Percentiles rank a stretch among this genome's conserved stretches.
Conservation (phyloP, 64 coral and sea anemone species). For the Orbicella faveolata region DNA sequence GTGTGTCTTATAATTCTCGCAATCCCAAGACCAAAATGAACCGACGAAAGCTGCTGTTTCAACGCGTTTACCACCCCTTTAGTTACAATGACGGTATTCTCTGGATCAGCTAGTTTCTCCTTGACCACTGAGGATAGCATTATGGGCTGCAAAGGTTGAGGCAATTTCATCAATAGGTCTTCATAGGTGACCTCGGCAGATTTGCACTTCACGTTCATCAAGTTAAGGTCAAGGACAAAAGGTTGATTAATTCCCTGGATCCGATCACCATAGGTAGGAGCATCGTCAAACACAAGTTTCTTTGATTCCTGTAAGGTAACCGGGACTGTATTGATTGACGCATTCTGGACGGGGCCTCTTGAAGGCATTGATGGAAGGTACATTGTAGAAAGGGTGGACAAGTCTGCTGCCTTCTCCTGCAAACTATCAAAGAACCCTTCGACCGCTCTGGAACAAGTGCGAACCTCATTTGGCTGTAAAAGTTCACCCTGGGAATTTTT, state of each 20-base stretch:
- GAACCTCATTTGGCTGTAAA: slow-evolving; percentile 31
- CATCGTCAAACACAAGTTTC: slow-evolving; percentile 47
- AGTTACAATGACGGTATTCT: background rate
- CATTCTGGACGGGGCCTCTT: background rate
- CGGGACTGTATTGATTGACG: background rate
- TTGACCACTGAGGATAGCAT: slow-evolving; percentile 45
- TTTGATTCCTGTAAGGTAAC: slow-evolving; percentile 26
- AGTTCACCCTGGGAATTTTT: background rate
- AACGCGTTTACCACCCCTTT: background rate
- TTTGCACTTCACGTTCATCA: background rate
- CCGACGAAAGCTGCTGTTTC: background rate
- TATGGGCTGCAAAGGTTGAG: slow-evolving; percentile 22
- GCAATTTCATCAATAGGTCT: slow-evolving; percentile 36
- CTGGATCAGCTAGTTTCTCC: slow-evolving; percentile 7
- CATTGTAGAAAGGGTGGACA: background rate
- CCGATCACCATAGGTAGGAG: slow-evolving; percentile 39
- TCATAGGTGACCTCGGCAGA: background rate
- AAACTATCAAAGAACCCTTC: slow-evolving; percentile 38
- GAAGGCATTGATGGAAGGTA: slow-evolving; percentile 13
- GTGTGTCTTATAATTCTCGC: slow-evolving; percentile 44
- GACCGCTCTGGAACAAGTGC: slow-evolving; percentile 3
- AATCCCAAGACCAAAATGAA: slow-evolving; percentile 49
- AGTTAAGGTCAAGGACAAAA: slow-evolving; percentile 24
- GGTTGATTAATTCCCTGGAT: slow-evolving; percentile 14
- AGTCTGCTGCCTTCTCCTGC: background rate